These are phyloP conservation scores for Paragorgia papillata DNA, from an alignment of 92 coral and sea anemone species.

Conservation along the genomic window DNA sequence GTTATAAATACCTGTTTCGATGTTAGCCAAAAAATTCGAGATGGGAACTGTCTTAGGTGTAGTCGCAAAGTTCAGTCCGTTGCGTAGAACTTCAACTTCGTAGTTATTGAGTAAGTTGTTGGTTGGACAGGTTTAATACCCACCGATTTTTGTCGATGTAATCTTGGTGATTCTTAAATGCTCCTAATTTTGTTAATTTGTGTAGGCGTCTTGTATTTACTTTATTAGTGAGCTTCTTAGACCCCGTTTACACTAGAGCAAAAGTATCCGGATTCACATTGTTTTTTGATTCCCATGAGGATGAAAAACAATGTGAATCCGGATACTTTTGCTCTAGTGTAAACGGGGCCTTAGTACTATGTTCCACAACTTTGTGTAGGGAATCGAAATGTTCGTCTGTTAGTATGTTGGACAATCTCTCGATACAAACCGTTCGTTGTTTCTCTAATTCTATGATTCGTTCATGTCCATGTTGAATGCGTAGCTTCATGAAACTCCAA, in stretches of 20 bases:
- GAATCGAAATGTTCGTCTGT: neutral
- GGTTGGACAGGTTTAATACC: neutral
- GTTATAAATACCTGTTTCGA: neutral
- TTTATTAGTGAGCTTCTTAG: neutral
- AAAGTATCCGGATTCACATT: no score
- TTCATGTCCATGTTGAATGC: conserved; percentile 28
- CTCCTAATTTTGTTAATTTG: neutral
- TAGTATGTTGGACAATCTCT: neutral
- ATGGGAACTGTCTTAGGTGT: neutral
- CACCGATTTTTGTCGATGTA: neutral
- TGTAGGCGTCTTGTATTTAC: neutral
- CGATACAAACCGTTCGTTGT: neutral
- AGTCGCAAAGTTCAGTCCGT: conserved; percentile 6
- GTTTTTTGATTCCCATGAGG: no score
- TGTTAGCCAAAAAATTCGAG: neutral
- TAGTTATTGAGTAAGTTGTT: neutral
- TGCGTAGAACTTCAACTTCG: neutral
- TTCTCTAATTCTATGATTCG: conserved; percentile 5
- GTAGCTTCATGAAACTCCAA: conserved; percentile 40
- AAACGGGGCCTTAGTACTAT: no score
- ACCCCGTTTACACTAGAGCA: no score
- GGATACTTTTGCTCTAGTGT: no score
- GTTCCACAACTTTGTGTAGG: neutral
- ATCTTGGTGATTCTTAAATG: neutral
- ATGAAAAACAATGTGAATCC: no score